Base-by-base conservation (phyloP, 2,888 invertebrate genomes). In the Portevinia maculata region DNA sequence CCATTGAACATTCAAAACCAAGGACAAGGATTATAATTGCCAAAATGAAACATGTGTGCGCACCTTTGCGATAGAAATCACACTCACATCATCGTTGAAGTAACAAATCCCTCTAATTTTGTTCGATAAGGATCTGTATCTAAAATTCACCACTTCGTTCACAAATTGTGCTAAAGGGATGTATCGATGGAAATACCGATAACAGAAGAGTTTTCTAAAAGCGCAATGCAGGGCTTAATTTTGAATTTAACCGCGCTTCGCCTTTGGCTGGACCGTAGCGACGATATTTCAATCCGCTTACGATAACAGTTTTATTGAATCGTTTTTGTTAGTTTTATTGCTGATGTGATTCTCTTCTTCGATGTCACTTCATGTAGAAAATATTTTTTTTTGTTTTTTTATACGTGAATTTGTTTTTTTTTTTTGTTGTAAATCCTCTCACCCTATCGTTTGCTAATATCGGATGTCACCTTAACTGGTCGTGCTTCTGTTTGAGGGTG, bases 401-500 rank as follows among this genome's bases (percentile, higher is more conserved):
- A 11, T 37, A 21, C 30, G 37, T 52, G 11, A 60, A 32, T 57
- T 44, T 19, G 55, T 21, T 19, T 46, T 70, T 60, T 78, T 78
- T 83, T 83, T 30, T 48, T 60, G 67, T 53, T 73, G 62, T 57
- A 83, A 73, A 78, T 83, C 83, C 78, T 71, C 65, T 83, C 83
- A 83, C 83, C 83, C 78, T 73, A 83, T 83, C 83, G 78, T 46
- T 71, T 76, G 78, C 44, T 60, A 65, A 67, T 83, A 83, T 83
- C 83, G 52, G 44, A 78, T 84, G 79, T 73, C 69, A 60, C 64
- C 11, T 78, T 60, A 84, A 79, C 79, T 79, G 74, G 79, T 84
- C 73, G 73, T 84, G 79, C 84, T 84, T 79, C 84, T 84, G 79
- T 79, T 79, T 79, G 79, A 84, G 84, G 84, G 84, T 84, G 84